phyloP scores from a whole-genome alignment of 1,140 invertebrate genomes.

The Neodiprion lecontei region DNA sequence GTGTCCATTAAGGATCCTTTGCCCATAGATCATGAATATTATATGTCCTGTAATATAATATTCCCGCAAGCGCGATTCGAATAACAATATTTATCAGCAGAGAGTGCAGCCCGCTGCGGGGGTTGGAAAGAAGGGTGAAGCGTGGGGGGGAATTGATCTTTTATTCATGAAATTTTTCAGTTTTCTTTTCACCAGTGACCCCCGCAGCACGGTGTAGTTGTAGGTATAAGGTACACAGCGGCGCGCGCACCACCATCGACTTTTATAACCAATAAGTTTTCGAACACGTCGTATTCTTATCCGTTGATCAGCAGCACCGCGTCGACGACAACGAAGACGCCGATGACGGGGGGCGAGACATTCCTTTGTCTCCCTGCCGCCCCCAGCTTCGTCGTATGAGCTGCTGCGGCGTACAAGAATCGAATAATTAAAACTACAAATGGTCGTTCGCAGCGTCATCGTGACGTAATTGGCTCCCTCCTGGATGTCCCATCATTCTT shows the following conservation, averaged over 20 bases:
- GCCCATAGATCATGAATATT: background rate
- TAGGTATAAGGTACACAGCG: no score
- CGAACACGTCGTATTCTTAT: conserved; percentile 3
- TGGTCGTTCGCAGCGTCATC: no score
- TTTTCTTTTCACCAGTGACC: background rate
- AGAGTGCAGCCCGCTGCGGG: no score
- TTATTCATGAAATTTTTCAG: conserved; percentile 7
- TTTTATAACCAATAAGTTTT: conserved; percentile 8
- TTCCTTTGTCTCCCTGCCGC: background rate
- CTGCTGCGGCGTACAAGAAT: background rate
- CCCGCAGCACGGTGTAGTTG: background rate
- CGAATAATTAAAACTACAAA: background rate
- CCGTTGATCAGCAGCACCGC: background rate
- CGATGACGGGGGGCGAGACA: background rate
- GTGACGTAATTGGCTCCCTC: no score
- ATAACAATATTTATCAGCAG: background rate
- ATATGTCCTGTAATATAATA: background rate
- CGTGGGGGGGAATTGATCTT: background rate
- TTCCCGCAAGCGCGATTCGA: background rate
- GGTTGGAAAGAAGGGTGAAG: background rate
- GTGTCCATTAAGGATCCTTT: background rate
- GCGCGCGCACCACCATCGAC: background rate
- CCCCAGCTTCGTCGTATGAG: background rate
- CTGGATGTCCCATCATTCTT: no score
- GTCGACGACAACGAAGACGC: background rate